These are phyloP conservation scores for Myrmophylax atrothorax DNA, from an alignment of 2,113 vertebrate genomes.

Conservation along the genomic window DNA sequence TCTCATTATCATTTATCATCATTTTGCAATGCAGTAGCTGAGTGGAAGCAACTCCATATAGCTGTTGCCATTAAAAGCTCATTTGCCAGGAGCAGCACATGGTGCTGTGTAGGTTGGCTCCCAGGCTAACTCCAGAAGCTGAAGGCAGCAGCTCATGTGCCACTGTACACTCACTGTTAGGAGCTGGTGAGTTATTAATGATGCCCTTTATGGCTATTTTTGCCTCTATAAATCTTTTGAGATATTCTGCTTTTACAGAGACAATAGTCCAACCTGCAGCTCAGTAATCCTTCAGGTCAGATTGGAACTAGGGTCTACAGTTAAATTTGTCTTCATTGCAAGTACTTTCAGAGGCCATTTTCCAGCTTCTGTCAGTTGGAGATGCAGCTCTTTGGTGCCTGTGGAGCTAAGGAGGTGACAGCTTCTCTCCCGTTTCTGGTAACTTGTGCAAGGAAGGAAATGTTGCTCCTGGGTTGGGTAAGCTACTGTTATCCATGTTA, in stretches of 20 bases:
- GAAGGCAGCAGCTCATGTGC: neutral
- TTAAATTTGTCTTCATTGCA: neutral
- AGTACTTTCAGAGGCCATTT: slow-evolving; percentile 34
- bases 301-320: neutral
- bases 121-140: neutral
- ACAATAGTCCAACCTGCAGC: slow-evolving; percentile 57
- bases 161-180: neutral
- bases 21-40: slow-evolving; percentile 20
- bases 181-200: slow-evolving; percentile 27
- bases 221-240: neutral
- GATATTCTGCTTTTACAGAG: neutral
- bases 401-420: neutral
- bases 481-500: neutral
- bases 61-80: slow-evolving; percentile 58
- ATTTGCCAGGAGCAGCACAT: slow-evolving; percentile 46
- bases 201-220: neutral
- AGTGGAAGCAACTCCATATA: neutral
- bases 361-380: slow-evolving; percentile 26
- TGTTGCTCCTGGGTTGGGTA: neutral
- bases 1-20: slow-evolving; percentile 53
- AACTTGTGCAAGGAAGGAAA: neutral
- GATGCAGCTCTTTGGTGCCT: neutral
- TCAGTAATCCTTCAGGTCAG: slow-evolving; percentile 64
- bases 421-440: neutral
- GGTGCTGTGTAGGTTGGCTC: slow-evolving; percentile 25